Conservation (phyloP, 1,140 invertebrate genomes). For the Delia radicum region DNA sequence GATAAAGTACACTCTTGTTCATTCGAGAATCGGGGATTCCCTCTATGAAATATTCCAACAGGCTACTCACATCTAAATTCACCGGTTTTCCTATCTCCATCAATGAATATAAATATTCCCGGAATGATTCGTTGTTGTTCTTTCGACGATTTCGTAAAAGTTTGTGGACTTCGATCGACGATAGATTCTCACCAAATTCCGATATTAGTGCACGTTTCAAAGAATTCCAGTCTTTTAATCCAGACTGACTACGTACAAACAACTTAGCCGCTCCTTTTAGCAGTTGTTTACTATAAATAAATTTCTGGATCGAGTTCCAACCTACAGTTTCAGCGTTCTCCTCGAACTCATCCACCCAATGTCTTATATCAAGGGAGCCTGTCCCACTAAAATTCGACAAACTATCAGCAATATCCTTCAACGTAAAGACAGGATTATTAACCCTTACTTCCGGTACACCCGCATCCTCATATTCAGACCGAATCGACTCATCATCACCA, state of each 20-base stretch:
- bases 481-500: no score
- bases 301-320: constrained; percentile 14
- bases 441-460: no score
- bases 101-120: background rate
- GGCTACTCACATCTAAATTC: no score
- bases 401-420: background rate
- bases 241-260: constrained; percentile 15
- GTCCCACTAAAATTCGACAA: background rate
- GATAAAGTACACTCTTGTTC: no score
- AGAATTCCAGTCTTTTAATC: background rate
- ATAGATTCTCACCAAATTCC: background rate
- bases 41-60: no score
- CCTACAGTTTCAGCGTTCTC: background rate
- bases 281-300: constrained; percentile 16
- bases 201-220: background rate
- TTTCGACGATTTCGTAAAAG: background rate
- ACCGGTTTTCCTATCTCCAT: constrained; percentile 24
- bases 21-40: no score
- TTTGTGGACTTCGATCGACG: constrained; percentile 10
- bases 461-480: no score
- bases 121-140: background rate
- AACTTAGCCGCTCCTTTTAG: constrained; percentile 6
- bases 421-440: background rate
- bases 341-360: background rate
- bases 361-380: background rate